Evolutionary conservation across 2,113 vertebrate genomes (phyloP), one percentile per base, ranked within the genome.

Genomic region (Tetrax tetrax): DNA sequence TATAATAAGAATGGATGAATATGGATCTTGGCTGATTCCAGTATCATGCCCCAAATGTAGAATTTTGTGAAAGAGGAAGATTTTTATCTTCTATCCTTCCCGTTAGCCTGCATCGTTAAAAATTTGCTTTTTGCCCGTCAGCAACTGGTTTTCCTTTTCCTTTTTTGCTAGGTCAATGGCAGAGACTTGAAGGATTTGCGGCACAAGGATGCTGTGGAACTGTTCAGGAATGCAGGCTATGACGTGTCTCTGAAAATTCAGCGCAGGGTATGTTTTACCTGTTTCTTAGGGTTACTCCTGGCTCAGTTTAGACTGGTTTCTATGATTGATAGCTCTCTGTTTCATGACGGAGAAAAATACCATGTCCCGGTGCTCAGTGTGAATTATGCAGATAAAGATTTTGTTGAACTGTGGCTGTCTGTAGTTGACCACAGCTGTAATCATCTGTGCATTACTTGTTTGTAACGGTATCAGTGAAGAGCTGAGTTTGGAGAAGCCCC

Each of bases 151-250:
- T 17, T 83, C 53, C 29, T 82, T 95, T 94, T 91, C 14, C 9
- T 61, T 72, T 91, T 86, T 89, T 74, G 65, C 51, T 95, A 99
- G 99, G 98, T 99, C 76, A 99, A 99, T 60, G 99, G 99, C 38
- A 83, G 92, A 45, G 97, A 97, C 82, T 95, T 99, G 89, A 98
- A 98, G 97, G 97, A 99, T 69, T 96, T 98, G 86, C 96, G 97
- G 45, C 99, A 99, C 90, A 97, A 90, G 93, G 97, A 98, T 43
- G 99, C 98, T 14, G 99, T 99, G 96, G 98, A 99, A 3, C 97
- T 99, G 72, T 99, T 99, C 96, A 98, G 98, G 90, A 98, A 97
- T 3, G 98, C 99, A 7, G 99, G 99, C 72, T 98, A 93, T 72
- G 91, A 98, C 0, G 99, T 99, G 69, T 97, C 98, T 66, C 98